Evolutionary conservation across 1,140 invertebrate species (phyloP).

Genomic region (Caenorhabditis remanei): DNA sequence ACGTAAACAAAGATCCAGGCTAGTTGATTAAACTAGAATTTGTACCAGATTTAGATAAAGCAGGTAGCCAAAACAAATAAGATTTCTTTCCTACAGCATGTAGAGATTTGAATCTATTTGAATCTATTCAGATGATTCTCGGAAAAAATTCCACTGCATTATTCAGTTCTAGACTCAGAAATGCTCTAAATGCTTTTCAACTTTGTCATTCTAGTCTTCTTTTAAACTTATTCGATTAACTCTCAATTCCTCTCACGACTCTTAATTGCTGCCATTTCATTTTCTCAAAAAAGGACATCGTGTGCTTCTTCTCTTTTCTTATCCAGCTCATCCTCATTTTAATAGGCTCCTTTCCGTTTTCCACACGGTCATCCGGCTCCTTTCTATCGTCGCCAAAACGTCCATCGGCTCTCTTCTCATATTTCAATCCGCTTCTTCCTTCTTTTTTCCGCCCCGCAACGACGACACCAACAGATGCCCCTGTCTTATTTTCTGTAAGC

Average conservation of each 20-base stretch:
- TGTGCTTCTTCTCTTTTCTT: not conserved
- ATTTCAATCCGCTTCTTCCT: conserved; percentile 53
- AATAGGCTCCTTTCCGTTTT: conserved; percentile 34
- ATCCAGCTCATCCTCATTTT: conserved; percentile 48
- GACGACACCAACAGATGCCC: conserved; percentile 41
- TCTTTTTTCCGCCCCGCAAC: not conserved
- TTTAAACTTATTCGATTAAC: not conserved
- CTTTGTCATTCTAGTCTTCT: not conserved
- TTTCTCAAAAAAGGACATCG: conserved; percentile 30
- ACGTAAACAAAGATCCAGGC: conserved; percentile 9
- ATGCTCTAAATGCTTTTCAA: too few species aligned
- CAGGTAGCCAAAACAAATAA: not conserved
- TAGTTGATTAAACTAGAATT: conserved; percentile 28
- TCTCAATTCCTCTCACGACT: conserved; percentile 10
- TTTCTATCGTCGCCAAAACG: not conserved
- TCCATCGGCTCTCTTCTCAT: conserved; percentile 17
- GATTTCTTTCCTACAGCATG: not conserved
- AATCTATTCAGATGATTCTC: too few species aligned
- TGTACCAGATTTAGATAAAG: not conserved
- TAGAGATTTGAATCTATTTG: not conserved
- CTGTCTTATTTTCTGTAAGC: conserved; percentile 51
- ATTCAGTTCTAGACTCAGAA: too few species aligned
- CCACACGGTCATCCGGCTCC: conserved; percentile 36
- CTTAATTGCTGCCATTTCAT: conserved; percentile 41
- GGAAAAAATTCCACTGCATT: too few species aligned